Conservation (phyloP, 2,797 vertebrate species). For the Xenops minutus region DNA sequence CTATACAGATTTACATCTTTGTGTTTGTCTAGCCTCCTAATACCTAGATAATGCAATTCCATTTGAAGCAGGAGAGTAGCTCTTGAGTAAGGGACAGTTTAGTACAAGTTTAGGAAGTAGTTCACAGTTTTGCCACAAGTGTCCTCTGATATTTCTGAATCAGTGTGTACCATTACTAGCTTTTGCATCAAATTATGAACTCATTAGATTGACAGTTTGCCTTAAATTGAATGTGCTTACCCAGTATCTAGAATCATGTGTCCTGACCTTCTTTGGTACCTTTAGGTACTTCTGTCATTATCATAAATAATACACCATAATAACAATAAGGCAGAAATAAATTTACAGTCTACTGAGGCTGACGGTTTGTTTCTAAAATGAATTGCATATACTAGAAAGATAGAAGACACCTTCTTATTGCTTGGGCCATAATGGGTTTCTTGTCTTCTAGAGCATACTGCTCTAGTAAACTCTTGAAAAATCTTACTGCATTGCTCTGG, state of each 20-base stretch:
- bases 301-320: accelerated
- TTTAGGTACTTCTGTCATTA: neutral
- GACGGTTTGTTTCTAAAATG: neutral
- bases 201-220: neutral
- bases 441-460: neutral
- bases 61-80: neutral
- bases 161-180: neutral
- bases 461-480: conserved; percentile 31
- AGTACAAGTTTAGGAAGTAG: neutral
- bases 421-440: neutral
- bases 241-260: neutral
- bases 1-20: neutral
- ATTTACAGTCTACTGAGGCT: neutral
- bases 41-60: neutral
- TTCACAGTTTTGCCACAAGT: neutral
- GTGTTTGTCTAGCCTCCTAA: neutral
- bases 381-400: neutral
- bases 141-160: neutral
- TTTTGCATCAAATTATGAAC: neutral
- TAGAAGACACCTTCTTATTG: neutral
- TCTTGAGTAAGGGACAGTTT: neutral
- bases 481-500: conserved; percentile 28
- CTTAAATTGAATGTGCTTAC: neutral
- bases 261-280: neutral
- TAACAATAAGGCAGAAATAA: neutral